Percentiles rank a stretch among this genome's conserved stretches.
Conservation (phyloP, 2,797 vertebrate genomes). For the Tragopan temminckii region DNA sequence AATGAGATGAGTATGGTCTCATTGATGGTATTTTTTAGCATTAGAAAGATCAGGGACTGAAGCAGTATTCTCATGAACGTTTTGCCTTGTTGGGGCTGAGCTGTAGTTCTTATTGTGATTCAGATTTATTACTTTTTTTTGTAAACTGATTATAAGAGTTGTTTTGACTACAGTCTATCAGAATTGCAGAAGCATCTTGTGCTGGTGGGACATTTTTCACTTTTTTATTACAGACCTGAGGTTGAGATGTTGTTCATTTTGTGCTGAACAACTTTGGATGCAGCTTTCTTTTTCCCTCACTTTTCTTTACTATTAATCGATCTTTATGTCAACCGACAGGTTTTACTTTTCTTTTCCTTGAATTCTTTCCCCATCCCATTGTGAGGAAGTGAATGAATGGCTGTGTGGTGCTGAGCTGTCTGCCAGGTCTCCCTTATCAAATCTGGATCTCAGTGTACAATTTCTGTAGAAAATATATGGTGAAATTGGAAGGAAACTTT, state of each 20-base stretch:
- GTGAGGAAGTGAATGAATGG: not conserved
- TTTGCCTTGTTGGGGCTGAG: not conserved
- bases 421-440: not conserved
- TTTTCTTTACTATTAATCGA: not conserved
- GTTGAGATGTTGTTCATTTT: not conserved
- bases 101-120: not conserved
- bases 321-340: not conserved
- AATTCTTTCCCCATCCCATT: not conserved
- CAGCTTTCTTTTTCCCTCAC: not conserved
- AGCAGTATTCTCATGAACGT: not conserved
- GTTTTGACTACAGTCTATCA: not conserved
- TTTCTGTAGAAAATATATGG: not conserved
- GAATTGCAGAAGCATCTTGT: not conserved
- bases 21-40: fast-evolving
- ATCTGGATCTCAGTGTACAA: not conserved
- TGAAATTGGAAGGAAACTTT: not conserved
- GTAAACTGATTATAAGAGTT: not conserved
- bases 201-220: not conserved
- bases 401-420: not conserved
- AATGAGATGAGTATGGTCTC: not conserved
- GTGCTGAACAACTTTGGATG: not conserved
- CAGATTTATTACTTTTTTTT: not conserved
- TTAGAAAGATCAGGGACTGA: not conserved
- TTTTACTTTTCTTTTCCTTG: not conserved
- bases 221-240: not conserved